Evolutionary conservation across 1,140 invertebrate species (phyloP), one percentile per base, ranked within the genome.

Genomic region (Lepidostoma basale): DNA sequence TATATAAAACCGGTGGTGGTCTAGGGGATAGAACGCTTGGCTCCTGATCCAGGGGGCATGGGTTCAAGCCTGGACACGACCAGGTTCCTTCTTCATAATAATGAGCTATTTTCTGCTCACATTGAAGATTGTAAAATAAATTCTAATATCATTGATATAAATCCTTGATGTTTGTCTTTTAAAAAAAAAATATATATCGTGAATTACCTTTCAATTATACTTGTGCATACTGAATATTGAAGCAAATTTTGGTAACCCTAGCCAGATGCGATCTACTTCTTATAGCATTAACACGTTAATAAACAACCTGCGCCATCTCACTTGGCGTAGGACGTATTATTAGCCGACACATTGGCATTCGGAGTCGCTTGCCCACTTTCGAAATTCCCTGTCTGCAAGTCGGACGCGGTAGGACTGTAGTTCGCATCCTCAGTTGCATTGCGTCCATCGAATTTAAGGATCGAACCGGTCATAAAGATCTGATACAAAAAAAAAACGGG

Each of bases 301-400:
- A 44, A 33, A 56, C 36, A 40, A 16, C 18, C 67, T 64, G 67
- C 62, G 59, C 67, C 67, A 62, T 68, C 67, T 62, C 23, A 28
- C 40, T 28, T 28, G 18, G 40, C 58, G 58, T 62, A 58, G 63
- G 63, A 66, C n/a, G 63, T 62, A 68, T 68, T 62, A 62, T 68
- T 68, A 68, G 67, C 59, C 67, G 47, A 62, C 67, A 47, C 63
- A 58, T 54, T 26, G 39, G 58, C 59, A 62, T 68, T 68, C 40
- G 28, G 44, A 58, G 23, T n/a, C 40, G 59, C 49, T 47, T 49
- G 68, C 30, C 68, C 60, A 59, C 67, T 69, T 69, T 26, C 58
- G 25, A 69, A 69, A 52, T 18, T 56, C 47, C 12, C 16, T 12
- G 67, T 28, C 25, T 36, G 22, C 33, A 40, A 54, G 26, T 22